phyloP scores from a whole-genome alignment of 2,113 vertebrate genomes.

The Psittacula cyanocephala region DNA sequence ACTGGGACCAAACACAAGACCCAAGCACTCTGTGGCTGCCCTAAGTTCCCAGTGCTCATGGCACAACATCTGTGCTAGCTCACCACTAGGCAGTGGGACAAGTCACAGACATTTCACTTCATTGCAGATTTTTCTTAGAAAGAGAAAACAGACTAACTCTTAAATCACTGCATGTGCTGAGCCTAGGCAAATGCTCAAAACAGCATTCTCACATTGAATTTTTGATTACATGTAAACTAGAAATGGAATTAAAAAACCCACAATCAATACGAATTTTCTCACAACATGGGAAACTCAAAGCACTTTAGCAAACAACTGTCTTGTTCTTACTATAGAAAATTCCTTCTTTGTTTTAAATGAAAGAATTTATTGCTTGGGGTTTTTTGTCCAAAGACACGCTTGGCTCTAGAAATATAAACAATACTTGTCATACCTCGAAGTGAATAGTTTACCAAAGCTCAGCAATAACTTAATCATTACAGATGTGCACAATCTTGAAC shows the following conservation, averaged over 20 bases:
- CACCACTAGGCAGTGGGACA: not conserved
- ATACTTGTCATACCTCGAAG: not conserved
- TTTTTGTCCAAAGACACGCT: not conserved
- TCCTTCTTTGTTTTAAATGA: not conserved
- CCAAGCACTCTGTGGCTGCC: not conserved
- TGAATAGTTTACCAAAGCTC: not conserved
- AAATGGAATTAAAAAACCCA: not conserved
- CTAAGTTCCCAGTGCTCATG: not conserved
- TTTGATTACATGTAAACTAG: not conserved
- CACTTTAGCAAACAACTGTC: not conserved
- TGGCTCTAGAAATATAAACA: not conserved
- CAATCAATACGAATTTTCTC: not conserved
- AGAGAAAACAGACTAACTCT: not conserved
- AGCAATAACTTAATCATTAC: not conserved
- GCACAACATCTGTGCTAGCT: not conserved
- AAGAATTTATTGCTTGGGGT: not conserved
- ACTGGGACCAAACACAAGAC: not conserved
- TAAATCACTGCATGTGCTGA: not conserved
- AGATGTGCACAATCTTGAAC: not conserved
- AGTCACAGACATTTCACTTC: not conserved
- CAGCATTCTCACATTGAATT: not conserved
- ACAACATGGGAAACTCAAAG: not conserved
- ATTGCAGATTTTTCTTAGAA: constrained; percentile 20
- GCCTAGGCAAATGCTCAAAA: not conserved
- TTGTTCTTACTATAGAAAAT: not conserved